These are phyloP conservation scores for Phalacrocorax carbo DNA, from an alignment of 2,113 vertebrate genomes.

Conservation along the genomic window DNA sequence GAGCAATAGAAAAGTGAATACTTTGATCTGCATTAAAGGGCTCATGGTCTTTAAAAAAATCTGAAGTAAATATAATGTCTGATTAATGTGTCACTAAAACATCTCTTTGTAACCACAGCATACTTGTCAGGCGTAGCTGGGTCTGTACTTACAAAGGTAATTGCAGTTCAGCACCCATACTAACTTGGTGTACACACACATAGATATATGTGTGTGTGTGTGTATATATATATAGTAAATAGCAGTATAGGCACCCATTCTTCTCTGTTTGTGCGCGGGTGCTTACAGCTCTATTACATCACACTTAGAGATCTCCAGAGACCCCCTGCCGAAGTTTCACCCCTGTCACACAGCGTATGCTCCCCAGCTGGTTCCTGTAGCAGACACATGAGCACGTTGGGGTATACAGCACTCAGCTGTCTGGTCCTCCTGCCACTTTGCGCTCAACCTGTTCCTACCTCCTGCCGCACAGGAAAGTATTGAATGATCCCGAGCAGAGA, in stretches of 20 bases:
- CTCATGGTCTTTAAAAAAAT: not conserved
- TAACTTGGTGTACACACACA: not conserved
- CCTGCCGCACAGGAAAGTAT: not conserved
- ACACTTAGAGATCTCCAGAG: not conserved
- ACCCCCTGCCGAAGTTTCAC: not conserved
- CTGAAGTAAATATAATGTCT: not conserved
- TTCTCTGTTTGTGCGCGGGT: no score
- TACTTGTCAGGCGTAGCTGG: not conserved
- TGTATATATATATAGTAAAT: fast-evolving
- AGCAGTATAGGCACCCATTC: not conserved
- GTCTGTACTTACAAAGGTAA: not conserved
- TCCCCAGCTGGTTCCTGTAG: not conserved
- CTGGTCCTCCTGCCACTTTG: not conserved
- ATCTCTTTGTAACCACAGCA: not conserved
- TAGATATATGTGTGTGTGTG: no score
- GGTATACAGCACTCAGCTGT: not conserved
- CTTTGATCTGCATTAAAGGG: not conserved
- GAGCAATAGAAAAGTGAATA: not conserved
- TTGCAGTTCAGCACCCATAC: not conserved
- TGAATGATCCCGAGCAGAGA: not conserved
- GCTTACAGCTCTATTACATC: not conserved
- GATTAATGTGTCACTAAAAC: not conserved
- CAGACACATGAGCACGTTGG: not conserved
- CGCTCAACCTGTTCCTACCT: not conserved
- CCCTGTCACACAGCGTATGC: fast-evolving